Evolutionary conservation across 2,888 invertebrate species (phyloP).

Genomic region (Hypsopygia costalis): DNA sequence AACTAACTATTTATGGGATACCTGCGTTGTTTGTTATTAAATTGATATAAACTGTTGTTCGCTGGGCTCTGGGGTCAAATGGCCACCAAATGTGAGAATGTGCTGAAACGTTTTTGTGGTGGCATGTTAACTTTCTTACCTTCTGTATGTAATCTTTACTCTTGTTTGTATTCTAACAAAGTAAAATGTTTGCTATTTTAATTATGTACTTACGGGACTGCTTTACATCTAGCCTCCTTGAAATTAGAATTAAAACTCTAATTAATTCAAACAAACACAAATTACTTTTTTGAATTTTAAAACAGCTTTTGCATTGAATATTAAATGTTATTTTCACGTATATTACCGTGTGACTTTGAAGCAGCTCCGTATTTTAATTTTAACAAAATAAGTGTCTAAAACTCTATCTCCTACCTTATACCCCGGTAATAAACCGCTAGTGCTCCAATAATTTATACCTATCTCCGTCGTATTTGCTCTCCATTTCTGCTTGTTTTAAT

Average conservation of each 20-base stretch:
- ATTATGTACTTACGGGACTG: conserved; percentile 13
- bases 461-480: conserved; percentile 30
- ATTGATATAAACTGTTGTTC: conserved; percentile 41
- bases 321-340: too few relatives aligned
- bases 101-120: conserved; percentile 55
- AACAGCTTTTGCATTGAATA: too few relatives aligned
- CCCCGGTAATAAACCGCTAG: conserved; percentile 6
- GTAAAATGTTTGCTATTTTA: conserved; percentile 23
- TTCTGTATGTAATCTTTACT: conserved; percentile 21
- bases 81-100: conserved; percentile 58
- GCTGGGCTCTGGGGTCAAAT: conserved; percentile 45
- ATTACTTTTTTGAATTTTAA: too few relatives aligned
- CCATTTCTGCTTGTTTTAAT: conserved; percentile 58
- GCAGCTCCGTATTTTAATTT: conserved; percentile 7
- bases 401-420: conserved; percentile 18
- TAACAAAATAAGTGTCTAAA: conserved; percentile 7
- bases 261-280: too few relatives aligned
- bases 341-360: neutral
- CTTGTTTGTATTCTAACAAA: conserved; percentile 16
- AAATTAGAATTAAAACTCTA: neutral
- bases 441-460: conserved; percentile 16
- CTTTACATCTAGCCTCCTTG: neutral
- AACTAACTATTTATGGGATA: conserved; percentile 16
- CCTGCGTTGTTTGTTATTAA: conserved; percentile 30
- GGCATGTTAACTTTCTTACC: conserved; percentile 44